phyloP scores from a whole-genome alignment of 2,797 vertebrate genomes.

The Natrix natrix region DNA sequence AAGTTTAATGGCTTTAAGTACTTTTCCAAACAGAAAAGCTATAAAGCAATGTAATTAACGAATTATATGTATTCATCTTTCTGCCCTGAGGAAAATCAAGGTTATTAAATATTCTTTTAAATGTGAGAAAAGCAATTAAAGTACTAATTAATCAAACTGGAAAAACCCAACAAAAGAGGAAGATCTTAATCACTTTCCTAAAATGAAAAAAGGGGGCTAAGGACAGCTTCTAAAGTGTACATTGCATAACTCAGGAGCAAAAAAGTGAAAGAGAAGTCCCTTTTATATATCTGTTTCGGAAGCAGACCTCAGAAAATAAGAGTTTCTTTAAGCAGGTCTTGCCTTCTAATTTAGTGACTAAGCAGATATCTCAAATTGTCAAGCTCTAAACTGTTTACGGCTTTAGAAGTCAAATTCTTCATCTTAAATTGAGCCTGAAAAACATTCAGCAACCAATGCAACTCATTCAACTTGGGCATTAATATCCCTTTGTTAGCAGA shows the following conservation, averaged over 20 bases:
- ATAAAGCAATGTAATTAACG: not conserved
- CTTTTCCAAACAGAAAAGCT: not conserved
- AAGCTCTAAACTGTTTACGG: not conserved
- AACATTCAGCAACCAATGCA: not conserved
- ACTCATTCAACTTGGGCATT: not conserved
- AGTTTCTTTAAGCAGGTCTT: not conserved
- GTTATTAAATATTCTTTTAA: not conserved
- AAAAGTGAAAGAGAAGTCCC: not conserved
- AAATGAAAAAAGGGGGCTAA: not conserved
- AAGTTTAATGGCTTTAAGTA: not conserved
- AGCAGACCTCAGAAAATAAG: not conserved
- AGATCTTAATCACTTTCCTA: not conserved
- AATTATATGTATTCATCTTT: not conserved
- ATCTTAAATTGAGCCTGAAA: not conserved
- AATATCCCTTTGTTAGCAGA: not conserved
- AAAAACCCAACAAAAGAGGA: not conserved
- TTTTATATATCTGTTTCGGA: not conserved
- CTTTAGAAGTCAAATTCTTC: not conserved
- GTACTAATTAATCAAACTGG: not conserved
- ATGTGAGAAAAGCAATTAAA: not conserved
- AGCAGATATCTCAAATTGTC: not conserved
- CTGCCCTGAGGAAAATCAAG: not conserved
- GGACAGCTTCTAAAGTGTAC: not conserved
- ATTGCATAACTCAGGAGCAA: not conserved
- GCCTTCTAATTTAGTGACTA: not conserved